Evolutionary conservation across 2,888 invertebrate species (phyloP).

Genomic region (Plebejus melissa): DNA sequence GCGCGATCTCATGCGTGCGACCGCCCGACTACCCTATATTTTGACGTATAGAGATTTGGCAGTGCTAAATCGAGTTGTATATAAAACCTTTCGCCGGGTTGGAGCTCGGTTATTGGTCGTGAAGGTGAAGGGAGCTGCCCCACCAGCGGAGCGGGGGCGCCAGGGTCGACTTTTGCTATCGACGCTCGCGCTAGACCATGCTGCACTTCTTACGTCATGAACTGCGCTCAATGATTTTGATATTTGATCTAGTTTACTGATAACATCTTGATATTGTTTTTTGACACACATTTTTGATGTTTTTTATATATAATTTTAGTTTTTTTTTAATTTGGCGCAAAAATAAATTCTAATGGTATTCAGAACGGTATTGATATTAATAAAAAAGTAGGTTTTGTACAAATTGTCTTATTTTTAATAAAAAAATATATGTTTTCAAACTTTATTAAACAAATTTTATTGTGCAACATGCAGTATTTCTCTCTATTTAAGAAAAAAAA

Average conservation of each 20-base stretch:
- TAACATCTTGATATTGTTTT: background rate
- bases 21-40: slow-evolving; percentile 81
- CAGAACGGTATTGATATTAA: no score
- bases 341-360: background rate
- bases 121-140: slow-evolving; percentile 66
- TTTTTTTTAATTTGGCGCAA: background rate
- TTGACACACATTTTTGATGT: background rate
- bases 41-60: slow-evolving; percentile 80
- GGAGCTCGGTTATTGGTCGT: slow-evolving; percentile 73
- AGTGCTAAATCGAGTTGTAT: slow-evolving; percentile 80
- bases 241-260: slow-evolving; percentile 16
- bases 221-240: background rate
- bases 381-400: no score
- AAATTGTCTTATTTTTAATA: no score
- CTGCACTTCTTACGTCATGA: slow-evolving; percentile 12
- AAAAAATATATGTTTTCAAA: no score
- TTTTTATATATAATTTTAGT: background rate
- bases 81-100: slow-evolving; percentile 82
- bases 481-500: background rate
- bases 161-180: slow-evolving; percentile 79
- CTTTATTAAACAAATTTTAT: no score
- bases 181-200: slow-evolving; percentile 35
- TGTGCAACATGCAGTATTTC: no score
- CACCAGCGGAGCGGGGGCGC: slow-evolving; percentile 59
- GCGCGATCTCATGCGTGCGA: slow-evolving; percentile 50